Conservation (phyloP, 2,113 vertebrate genomes). For the Sylvia atricapilla region DNA sequence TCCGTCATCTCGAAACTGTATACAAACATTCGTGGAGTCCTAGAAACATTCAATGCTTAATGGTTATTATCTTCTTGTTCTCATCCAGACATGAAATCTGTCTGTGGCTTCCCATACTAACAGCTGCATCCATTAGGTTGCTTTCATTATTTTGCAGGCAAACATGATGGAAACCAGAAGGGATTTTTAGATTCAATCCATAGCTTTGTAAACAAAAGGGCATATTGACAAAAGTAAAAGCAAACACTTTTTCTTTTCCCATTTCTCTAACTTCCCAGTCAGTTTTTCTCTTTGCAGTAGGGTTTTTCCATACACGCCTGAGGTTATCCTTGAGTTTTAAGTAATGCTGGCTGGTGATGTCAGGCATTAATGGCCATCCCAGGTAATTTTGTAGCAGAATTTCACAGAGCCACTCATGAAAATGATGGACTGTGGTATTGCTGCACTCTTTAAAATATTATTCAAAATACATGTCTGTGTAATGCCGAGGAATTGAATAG, state of each 20-base stretch:
- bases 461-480: neutral
- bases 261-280: neutral
- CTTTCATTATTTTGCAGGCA: neutral
- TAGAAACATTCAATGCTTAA: constrained; percentile 11
- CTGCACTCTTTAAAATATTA: neutral
- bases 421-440: neutral
- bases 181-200: neutral
- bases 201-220: neutral
- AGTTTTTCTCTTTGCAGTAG: neutral
- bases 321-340: neutral
- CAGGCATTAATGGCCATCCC: neutral
- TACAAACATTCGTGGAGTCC: constrained; percentile 67
- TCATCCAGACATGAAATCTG: constrained; percentile 3
- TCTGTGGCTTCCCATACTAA: neutral
- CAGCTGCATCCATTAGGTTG: neutral
- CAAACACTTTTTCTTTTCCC: neutral
- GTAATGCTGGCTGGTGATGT: neutral
- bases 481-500: neutral
- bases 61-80: constrained; percentile 11
- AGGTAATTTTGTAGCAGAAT: neutral
- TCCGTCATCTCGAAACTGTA: constrained; percentile 58
- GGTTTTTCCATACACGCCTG: neutral
- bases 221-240: neutral
- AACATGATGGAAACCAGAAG: neutral
- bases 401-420: neutral